Conservation (phyloP, 2,797 vertebrate species). For the Protosalanx chinensis region DNA sequence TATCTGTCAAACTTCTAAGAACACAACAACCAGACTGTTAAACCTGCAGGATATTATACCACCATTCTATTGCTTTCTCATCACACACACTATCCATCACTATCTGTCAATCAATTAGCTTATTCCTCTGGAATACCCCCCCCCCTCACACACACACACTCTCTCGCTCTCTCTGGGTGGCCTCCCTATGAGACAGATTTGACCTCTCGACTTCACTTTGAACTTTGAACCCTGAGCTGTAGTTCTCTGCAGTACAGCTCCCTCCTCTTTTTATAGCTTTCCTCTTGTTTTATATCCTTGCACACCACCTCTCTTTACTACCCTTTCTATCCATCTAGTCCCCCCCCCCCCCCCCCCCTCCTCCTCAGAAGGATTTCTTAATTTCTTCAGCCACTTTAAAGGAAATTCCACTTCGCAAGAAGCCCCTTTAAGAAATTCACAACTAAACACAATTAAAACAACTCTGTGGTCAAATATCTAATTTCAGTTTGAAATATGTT, state of each 20-base stretch:
- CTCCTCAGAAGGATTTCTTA: too few species aligned
- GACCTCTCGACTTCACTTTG: constrained; percentile 70
- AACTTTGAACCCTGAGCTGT: constrained; percentile 56
- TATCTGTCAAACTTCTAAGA: too few species aligned
- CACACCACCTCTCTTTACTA: constrained; percentile 14
- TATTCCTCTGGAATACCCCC: constrained; percentile 9
- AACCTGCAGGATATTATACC: too few species aligned
- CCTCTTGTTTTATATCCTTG: neutral
- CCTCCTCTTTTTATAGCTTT: constrained; percentile 19
- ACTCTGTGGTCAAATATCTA: too few species aligned
- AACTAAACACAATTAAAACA: too few species aligned
- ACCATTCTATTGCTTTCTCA: too few species aligned
- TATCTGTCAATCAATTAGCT: constrained; percentile 3
- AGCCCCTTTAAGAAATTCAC: too few species aligned
- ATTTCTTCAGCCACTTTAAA: too few species aligned
- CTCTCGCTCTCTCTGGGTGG: constrained; percentile 47
- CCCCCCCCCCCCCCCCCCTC: constrained; percentile 24
- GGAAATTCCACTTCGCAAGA: too few species aligned
- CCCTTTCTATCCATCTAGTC: constrained; percentile 15
- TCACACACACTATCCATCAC: neutral
- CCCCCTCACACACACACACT: neutral
- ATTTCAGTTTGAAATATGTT: too few species aligned
- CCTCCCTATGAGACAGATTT: constrained; percentile 40
- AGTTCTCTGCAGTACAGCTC: constrained; percentile 54
- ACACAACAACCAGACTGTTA: too few species aligned